Percentiles rank a stretch among this genome's conserved stretches.
Conservation (phyloP, 2,888 invertebrate genomes). For the Chorisops tibialis region DNA sequence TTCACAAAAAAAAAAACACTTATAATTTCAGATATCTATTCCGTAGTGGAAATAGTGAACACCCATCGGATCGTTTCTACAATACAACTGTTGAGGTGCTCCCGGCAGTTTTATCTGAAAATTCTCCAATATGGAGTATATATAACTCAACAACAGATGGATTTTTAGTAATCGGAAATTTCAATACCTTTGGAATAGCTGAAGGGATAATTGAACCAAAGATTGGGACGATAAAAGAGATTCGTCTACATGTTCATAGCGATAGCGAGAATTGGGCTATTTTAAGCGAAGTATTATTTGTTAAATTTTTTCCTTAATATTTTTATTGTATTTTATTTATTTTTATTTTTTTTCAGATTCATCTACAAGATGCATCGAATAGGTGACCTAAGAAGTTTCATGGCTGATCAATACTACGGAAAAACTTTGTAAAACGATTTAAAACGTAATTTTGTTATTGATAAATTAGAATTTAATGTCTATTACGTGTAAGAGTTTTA, state of each 20-base stretch:
- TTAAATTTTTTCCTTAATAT: no score
- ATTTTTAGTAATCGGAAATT: conserved; percentile 68
- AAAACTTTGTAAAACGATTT: conserved; percentile 19
- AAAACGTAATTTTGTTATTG: conserved; percentile 6
- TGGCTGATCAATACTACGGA: not conserved
- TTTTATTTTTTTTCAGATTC: conserved; percentile 29
- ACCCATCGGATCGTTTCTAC: conserved; percentile 82
- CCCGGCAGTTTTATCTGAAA: conserved; percentile 54
- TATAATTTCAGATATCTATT: conserved; percentile 70
- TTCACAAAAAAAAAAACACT: no score
- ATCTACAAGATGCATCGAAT: conserved; percentile 29
- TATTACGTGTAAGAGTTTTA: not conserved
- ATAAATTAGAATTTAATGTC: not conserved
- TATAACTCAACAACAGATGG: conserved; percentile 64
- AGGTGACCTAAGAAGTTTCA: conserved; percentile 32
- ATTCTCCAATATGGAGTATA: conserved; percentile 54
- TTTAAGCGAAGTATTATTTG: conserved; percentile 82
- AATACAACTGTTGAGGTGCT: conserved; percentile 82
- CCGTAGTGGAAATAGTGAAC: conserved; percentile 86
- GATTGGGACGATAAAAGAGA: conserved; percentile 64
- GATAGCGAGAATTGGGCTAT: conserved; percentile 88
- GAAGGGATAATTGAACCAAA: conserved; percentile 64
- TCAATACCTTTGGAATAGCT: conserved; percentile 78
- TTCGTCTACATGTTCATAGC: conserved; percentile 75
- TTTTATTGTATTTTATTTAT: not conserved